phyloP scores from a whole-genome alignment of 2,888 invertebrate genomes.

The Lasius platythorax region DNA sequence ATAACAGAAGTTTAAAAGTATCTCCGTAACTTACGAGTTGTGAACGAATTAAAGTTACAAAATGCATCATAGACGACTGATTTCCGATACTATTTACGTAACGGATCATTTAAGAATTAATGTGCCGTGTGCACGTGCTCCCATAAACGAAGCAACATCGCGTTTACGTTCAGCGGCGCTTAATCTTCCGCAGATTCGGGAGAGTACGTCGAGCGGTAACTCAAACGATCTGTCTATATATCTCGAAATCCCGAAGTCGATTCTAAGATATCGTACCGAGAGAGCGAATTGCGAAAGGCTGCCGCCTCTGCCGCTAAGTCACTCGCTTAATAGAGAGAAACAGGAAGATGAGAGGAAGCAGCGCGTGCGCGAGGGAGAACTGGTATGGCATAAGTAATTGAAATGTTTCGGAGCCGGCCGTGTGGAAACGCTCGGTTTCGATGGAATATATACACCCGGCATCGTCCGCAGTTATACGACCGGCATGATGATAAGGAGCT shows the following conservation, averaged over 20 bases:
- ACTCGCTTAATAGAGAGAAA: conserved; percentile 67
- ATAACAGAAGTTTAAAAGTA: not conserved
- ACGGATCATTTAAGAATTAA: not conserved
- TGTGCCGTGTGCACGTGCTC: not conserved
- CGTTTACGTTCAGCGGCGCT: conserved; percentile 15
- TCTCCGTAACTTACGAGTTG: not conserved
- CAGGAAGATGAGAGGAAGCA: conserved; percentile 41
- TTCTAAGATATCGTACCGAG: not conserved
- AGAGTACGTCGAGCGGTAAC: conserved; percentile 24
- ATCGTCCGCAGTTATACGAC: conserved; percentile 49
- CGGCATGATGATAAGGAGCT: conserved; percentile 62
- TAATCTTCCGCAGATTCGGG: conserved; percentile 40
- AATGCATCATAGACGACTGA: not conserved
- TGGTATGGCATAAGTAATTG: conserved; percentile 70
- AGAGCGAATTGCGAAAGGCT: conserved; percentile 45
- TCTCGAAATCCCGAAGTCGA: conserved; percentile 5
- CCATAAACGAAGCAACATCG: not conserved
- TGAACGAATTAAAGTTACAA: not conserved
- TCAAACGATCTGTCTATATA: conserved; percentile 45
- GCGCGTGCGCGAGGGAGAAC: not conserved
- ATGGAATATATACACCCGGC: conserved; percentile 10
- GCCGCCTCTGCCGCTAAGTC: conserved; percentile 24
- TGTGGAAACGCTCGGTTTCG: conserved; percentile 61
- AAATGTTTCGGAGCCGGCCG: conserved; percentile 67
- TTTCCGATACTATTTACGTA: not conserved